Conservation (phyloP, 2,797 vertebrate species). For the Moxostoma hubbsi region DNA sequence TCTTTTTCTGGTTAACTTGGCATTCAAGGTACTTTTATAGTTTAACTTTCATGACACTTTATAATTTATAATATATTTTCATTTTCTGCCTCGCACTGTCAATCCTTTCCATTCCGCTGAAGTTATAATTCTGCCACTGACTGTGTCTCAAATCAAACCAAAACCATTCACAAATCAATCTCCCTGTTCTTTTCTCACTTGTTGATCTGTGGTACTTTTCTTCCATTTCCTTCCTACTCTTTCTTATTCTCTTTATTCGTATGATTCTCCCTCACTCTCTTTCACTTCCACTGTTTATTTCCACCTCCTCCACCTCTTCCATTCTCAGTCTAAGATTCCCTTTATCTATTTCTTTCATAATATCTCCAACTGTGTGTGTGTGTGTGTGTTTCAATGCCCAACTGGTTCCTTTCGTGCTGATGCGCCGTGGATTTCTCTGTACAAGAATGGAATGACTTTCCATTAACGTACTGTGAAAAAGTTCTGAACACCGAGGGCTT, state of each 20-base stretch:
- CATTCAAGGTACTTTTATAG: too few relatives aligned
- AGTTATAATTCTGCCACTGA: slow-evolving; percentile 31
- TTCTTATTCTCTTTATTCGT: slow-evolving; percentile 47
- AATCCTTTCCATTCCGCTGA: slow-evolving; percentile 13
- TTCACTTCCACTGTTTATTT: slow-evolving; percentile 37
- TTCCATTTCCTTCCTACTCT: slow-evolving; percentile 63
- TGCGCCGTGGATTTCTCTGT: slow-evolving; percentile 31
- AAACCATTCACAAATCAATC: slow-evolving; percentile 56
- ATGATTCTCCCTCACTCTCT: slow-evolving; percentile 59
- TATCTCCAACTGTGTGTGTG: slow-evolving; percentile 8
- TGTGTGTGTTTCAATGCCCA: slow-evolving; percentile 17
- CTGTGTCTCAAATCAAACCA: slow-evolving; percentile 39
- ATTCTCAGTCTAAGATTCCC: slow-evolving; percentile 66
- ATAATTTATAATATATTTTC: too few relatives aligned
- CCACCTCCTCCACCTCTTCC: slow-evolving; percentile 33
- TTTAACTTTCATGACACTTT: too few relatives aligned
- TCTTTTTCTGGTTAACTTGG: too few relatives aligned
- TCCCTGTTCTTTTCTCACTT: slow-evolving; percentile 40
- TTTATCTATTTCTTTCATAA: slow-evolving; percentile 58
- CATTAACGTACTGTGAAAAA: slow-evolving; percentile 54
- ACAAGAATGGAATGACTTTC: slow-evolving; percentile 60
- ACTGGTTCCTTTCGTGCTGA: slow-evolving; percentile 19
- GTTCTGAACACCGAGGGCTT: slow-evolving; percentile 46
- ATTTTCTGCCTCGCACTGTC: too few relatives aligned
- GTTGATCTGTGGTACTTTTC: slow-evolving; percentile 44